Evolutionary conservation across 2,113 vertebrate species (phyloP), one percentile per base, ranked within the genome.

Genomic region (Menidia beryllina): DNA sequence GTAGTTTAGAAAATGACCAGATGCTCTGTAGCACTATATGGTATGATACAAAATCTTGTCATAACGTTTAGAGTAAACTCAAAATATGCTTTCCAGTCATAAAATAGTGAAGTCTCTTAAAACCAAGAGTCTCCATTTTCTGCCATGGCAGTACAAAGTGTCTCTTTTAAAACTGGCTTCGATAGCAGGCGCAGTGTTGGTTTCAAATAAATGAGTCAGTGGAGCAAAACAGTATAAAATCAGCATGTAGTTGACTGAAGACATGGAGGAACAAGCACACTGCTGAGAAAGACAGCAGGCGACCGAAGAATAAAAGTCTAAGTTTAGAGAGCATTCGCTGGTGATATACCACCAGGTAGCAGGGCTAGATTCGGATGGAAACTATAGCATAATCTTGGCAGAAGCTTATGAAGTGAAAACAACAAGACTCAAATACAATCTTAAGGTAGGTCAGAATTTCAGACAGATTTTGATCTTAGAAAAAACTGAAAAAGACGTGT

Each of bases 401-500:
- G 20, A n/a, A 38, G 27, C 19, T 30, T 17, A n/a, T 19, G 41
- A 43, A 61, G 41, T 47, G n/a, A 61, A 47, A 20, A 19, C 24
- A 5, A 11, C 15, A 58, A 58, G 41, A 1, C 26, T n/a, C 7
- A 21, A 1, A n/a, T 0, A 19, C 8, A 45, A 45, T 19, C 3
- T 19, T 45, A n/a, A 23, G 27, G 26, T 9, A 23, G 30, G 24
- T 53, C 26, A 10, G 41, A n/a, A 24, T 24, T 64, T 36, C 14
- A 61, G n/a, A n/a, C 41, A 17, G 6, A n/a, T 30, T 7, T 23
- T 11, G 24, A 15, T 25, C 1, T 60, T 43, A 27, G 8, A 56
- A 36, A 66, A 71, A 53, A 15, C 38, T 26, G 56, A 19, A 45
- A 41, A 64, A 45, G 21, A 51, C n/a, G 8, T 25, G 55, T 52